Conservation (phyloP, 2,888 invertebrate genomes). For the Nematopogon swammerdamellus region DNA sequence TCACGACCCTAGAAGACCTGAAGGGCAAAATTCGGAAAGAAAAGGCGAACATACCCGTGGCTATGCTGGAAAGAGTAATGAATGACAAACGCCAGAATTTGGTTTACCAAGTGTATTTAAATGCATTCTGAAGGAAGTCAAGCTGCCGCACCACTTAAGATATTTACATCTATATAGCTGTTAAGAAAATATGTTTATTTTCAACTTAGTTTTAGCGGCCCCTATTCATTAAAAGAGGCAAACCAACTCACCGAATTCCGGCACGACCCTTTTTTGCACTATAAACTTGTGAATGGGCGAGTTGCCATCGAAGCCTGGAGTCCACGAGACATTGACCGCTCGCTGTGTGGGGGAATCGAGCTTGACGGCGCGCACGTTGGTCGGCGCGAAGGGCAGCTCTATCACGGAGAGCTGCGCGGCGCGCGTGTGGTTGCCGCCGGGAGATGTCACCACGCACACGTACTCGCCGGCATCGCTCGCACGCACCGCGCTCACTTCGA, state of each 20-base stretch:
- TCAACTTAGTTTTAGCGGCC: too few species aligned
- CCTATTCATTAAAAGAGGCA: too few species aligned
- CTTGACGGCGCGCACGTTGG: conserved; percentile 74
- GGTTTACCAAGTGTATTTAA: too few species aligned
- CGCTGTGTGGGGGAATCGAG: conserved; percentile 63
- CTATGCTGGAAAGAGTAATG: too few species aligned
- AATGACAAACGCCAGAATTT: too few species aligned
- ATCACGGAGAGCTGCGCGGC: conserved; percentile 78
- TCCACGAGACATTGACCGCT: conserved; percentile 92
- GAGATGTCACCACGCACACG: conserved; percentile 84
- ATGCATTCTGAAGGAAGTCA: too few species aligned
- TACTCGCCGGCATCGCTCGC: conserved; percentile 94
- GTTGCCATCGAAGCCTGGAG: conserved; percentile 95
- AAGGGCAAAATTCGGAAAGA: too few species aligned
- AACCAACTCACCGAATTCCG: conserved; percentile 67
- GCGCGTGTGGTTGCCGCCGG: conserved; percentile 91
- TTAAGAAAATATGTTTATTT: too few species aligned
- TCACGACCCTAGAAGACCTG: too few species aligned
- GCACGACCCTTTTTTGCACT: conserved; percentile 86
- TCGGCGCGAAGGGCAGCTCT: conserved; percentile 92
- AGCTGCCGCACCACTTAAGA: too few species aligned
- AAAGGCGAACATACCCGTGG: too few species aligned
- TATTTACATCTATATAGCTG: too few species aligned
- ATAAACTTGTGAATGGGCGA: conserved; percentile 91
- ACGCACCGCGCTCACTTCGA: conserved; percentile 84